A percentile compares a stretch with the other conserved stretches of the same genome.
Evolutionary conservation across 2,888 invertebrate species (phyloP).

Genomic region (Nomada ferruginata): DNA sequence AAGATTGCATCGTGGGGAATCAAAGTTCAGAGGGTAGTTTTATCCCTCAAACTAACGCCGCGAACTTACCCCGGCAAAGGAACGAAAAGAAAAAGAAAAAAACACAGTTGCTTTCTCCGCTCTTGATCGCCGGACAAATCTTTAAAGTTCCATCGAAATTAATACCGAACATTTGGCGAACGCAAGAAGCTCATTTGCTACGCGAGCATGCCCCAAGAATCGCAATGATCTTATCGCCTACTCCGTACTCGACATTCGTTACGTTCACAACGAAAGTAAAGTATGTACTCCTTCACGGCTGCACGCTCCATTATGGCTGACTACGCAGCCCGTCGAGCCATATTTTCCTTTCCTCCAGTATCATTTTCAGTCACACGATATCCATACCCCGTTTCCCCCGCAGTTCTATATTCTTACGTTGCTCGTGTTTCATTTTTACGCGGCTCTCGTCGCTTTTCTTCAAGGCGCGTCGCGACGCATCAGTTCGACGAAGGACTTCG

Average conservation of each 20-base stretch:
- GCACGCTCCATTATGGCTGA: background rate
- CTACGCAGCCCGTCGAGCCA: no score
- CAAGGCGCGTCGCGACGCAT: conserved; percentile 1
- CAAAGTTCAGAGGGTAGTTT: background rate
- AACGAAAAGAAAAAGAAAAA: background rate
- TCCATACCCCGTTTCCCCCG: background rate
- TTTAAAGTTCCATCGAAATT: background rate
- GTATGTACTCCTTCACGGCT: background rate
- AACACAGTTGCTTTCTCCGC: background rate
- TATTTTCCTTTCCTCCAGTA: conserved; percentile 6
- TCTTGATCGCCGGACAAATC: conserved; percentile 14
- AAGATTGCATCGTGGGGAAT: conserved; percentile 7
- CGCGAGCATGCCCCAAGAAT: background rate
- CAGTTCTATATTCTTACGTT: background rate
- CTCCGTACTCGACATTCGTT: background rate
- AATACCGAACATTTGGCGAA: conserved; percentile 5
- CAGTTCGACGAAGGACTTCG: conserved; percentile 15
- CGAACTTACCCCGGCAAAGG: background rate
- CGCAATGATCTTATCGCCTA: background rate
- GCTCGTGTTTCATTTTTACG: background rate
- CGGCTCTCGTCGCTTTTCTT: background rate
- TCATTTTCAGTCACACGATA: conserved; percentile 6
- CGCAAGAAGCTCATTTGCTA: background rate
- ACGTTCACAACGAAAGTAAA: background rate
- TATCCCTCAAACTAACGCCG: background rate